A percentile compares a stretch with the other conserved stretches of the same genome.
Evolutionary conservation across 2,797 vertebrate species (phyloP).

Genomic region (Cossypha polioptera): DNA sequence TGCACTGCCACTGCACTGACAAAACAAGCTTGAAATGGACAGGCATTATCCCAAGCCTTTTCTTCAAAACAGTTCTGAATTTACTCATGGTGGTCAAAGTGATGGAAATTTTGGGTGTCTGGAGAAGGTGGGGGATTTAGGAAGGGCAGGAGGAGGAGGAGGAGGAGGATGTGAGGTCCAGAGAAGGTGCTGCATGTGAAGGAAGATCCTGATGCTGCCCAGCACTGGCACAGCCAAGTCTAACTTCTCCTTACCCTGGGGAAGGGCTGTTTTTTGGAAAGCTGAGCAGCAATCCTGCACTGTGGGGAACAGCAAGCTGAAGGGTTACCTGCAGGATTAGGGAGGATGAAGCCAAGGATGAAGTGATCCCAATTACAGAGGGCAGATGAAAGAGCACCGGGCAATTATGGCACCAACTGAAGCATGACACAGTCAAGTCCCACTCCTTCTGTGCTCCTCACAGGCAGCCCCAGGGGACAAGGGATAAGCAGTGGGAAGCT

Average conservation of each 20-base stretch:
- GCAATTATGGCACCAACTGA: background rate
- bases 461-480: background rate
- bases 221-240: background rate
- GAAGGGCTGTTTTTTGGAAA: background rate
- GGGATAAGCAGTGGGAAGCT: background rate
- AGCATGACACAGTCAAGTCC: background rate
- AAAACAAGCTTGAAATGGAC: background rate
- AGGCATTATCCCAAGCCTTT: background rate
- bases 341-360: background rate
- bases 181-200: background rate
- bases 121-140: background rate
- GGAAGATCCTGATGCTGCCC: background rate
- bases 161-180: background rate
- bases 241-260: background rate
- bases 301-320: background rate
- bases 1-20: background rate
- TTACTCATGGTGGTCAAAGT: background rate
- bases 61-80: background rate
- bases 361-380: conserved; percentile 24
- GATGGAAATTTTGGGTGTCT: background rate
- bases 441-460: background rate
- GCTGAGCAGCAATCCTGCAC: background rate
- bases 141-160: background rate
- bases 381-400: background rate
- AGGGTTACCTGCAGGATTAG: background rate